Evolutionary conservation across 1,140 invertebrate species (phyloP).

Genomic region (Pseudoatta argentina): DNA sequence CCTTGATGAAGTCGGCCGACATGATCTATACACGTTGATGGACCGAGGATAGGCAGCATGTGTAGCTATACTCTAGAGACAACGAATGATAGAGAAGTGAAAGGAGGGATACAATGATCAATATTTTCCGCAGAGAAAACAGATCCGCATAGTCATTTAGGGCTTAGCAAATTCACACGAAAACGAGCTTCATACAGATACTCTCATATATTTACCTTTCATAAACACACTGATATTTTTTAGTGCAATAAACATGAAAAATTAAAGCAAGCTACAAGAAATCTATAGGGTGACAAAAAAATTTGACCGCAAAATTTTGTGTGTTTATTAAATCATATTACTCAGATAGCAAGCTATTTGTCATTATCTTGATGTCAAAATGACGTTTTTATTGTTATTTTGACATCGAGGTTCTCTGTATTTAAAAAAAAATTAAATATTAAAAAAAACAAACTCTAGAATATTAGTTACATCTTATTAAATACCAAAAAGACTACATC

Average conservation of each 20-base stretch:
- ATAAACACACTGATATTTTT: not conserved
- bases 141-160: not conserved
- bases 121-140: constrained; percentile 56
- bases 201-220: no score
- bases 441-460: no score
- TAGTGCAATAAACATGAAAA: not conserved
- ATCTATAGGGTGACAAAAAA: no score
- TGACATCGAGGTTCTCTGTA: no score
- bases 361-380: no score
- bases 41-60: constrained; percentile 1
- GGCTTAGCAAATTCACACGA: not conserved
- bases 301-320: no score
- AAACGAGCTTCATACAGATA: not conserved
- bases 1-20: constrained; percentile 47
- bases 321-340: no score
- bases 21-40: constrained; percentile 3
- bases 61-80: not conserved
- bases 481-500: no score
- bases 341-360: no score
- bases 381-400: no score
- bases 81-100: constrained; percentile 1
- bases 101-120: constrained; percentile 64
- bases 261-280: not conserved
- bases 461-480: no score
- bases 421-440: no score